Conservation (phyloP, 64 coral and sea anemone species). For the Platygyra sinensis region DNA sequence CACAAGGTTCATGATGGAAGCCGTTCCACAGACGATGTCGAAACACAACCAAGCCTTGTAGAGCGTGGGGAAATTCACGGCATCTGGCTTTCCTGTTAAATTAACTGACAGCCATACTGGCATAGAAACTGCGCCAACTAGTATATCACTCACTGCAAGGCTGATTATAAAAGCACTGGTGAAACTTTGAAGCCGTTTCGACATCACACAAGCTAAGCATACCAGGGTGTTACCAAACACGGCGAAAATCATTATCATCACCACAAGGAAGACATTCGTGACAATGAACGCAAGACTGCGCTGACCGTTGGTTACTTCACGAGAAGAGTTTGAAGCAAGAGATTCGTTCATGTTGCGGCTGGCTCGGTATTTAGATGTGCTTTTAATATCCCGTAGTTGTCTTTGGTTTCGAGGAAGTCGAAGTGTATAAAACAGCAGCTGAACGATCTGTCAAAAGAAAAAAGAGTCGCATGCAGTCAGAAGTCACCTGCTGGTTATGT, state of each 20-base stretch:
- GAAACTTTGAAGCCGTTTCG: slow-evolving; percentile 65
- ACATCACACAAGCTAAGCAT: slow-evolving; percentile 65
- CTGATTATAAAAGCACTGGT: slow-evolving; percentile 71
- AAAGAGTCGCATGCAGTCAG: too few species aligned
- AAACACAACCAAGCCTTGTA: slow-evolving; percentile 69
- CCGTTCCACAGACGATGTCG: slow-evolving; percentile 71
- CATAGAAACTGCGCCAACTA: slow-evolving; percentile 73
- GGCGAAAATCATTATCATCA: slow-evolving; percentile 47
- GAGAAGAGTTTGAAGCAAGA: background rate
- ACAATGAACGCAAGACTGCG: background rate
- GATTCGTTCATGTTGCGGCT: slow-evolving; percentile 9
- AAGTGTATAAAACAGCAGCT: background rate
- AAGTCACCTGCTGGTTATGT: too few species aligned
- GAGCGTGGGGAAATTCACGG: slow-evolving; percentile 7
- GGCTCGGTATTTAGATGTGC: too few species aligned
- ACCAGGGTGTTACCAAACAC: slow-evolving; percentile 72
- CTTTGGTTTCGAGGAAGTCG: background rate
- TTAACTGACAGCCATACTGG: slow-evolving; percentile 63
- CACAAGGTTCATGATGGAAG: slow-evolving; percentile 80
- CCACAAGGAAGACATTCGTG: slow-evolving; percentile 35
- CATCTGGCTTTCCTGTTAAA: slow-evolving; percentile 53
- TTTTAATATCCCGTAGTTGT: background rate
- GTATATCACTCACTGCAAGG: slow-evolving; percentile 60
- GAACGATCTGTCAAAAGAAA: too few species aligned
- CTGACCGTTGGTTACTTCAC: background rate